A percentile compares a stretch with the other conserved stretches of the same genome.
These are phyloP conservation scores for Atrichornis clamosus DNA, from an alignment of 2,113 vertebrate genomes.

Conservation along the genomic window DNA sequence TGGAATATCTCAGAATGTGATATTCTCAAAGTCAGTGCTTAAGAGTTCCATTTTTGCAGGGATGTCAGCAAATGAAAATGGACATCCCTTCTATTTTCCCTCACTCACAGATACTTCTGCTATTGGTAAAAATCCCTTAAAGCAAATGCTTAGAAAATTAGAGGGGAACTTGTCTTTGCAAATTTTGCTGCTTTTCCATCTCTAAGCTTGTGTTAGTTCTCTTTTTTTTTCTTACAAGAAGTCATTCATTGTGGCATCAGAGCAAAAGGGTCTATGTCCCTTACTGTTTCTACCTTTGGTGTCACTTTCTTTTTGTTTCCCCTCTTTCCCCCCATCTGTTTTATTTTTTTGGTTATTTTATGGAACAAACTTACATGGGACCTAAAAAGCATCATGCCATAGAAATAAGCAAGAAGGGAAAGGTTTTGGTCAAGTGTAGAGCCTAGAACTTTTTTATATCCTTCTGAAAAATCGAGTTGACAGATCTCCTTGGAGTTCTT, in stretches of 20 bases:
- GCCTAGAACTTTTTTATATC: neutral
- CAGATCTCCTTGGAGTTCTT: neutral
- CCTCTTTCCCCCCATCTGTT: rapidly evolving
- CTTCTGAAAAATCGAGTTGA: neutral
- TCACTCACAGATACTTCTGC: neutral
- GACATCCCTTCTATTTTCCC: rapidly evolving
- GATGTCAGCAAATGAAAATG: neutral
- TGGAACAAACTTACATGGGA: neutral
- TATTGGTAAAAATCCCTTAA: neutral
- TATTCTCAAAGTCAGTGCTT: neutral
- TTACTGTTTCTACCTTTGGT: neutral
- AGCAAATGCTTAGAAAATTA: neutral
- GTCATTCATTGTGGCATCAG: neutral
- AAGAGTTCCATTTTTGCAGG: neutral
- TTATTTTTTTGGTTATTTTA: neutral
- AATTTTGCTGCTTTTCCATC: neutral
- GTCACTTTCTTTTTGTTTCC: neutral
- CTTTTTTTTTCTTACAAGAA: neutral
- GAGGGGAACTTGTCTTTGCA: neutral
- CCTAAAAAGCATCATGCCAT: neutral
- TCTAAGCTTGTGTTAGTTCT: neutral
- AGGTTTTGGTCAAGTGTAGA: neutral
- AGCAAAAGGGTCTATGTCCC: neutral
- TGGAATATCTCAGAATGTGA: neutral
- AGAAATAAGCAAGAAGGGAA: neutral